Base-by-base conservation (phyloP, 2,113 vertebrate species). In the Cyanoliseus patagonus region DNA sequence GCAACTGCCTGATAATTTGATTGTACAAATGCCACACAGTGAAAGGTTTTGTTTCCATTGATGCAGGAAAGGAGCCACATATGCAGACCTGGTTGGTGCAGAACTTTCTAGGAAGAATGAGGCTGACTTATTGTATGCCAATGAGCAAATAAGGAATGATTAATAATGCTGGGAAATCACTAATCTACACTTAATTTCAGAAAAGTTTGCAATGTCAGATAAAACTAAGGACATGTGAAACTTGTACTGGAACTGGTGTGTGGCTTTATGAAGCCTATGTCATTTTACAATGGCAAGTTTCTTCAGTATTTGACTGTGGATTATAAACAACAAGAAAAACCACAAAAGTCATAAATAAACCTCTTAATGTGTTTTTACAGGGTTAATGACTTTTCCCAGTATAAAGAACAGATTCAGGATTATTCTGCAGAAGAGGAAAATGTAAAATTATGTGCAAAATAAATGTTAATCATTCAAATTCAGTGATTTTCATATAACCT, bases 401-500 rank as follows among this genome's bases (percentile, higher is more conserved):
- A 82, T 67, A n/a, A 76, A 73, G 23, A 96, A 25, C 8, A 89
- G 61, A 57, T 94, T 59, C 42, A 85, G 94, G 77, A 33, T 49
- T 77, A 88, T 46, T 17, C 33, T 61, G 39, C 64, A 95, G 96
- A 95, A 37, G 42, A 95, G 12, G 46, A 94, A 94, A 82, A 79
- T 3, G 3, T 51, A 89, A 95, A 94, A 92, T 20, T 59, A 64
- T 78, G 55, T 41, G 11, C n/a, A 86, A 95, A 92, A 66, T 72
- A 69, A 4, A 41, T 92, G 92, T 96, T 75, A 90, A 94, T 69
- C 4, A 94, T 85, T 92, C 27, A 93, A 85, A 76, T 53, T 87
- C 53, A 68, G n/a, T 17, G 51, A 33, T 70, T 82, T 91, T 92
- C 19, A 16, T 64, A 12, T 23, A 70, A 84, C 66, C 89, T 91